Evolutionary conservation across 2,888 invertebrate species (phyloP), one percentile per base, ranked within the genome.

Genomic region (Erannis defoliaria): DNA sequence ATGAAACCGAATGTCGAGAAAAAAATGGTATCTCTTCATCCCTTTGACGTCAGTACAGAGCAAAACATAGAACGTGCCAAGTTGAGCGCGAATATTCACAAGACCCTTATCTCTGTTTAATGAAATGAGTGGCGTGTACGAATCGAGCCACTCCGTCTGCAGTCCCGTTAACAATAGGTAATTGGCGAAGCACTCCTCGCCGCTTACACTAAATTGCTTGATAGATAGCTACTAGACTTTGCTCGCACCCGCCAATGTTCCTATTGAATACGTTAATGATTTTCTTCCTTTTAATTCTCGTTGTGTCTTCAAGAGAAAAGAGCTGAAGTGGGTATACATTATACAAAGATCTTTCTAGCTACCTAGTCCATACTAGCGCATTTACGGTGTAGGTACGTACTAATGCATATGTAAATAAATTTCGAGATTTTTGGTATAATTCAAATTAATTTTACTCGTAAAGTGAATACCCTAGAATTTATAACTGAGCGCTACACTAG

Each of bases 81-180:
- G 81, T 82, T 78, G 82, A 76, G 78, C 78, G 81, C 74, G 77
- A 81, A 82, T 82, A 81, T 82, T 81, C 81, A 81, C 79, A 73
- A 83, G 85, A 81, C 85, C 86, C 86, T 86, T 87, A 86, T 87
- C 86, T 86, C 78, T 80, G 86, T 77, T 84, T 85, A 88, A 88
- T 88, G 87, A 85, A 86, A 88, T 87, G 86, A 86, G 80, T 85
- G 85, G 84, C 87, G 79, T 81, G 77, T 81, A 86, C 80, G 85
- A 85, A 88, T 86, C 80, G 81, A 72, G 76, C 73, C 77, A 73
- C 60, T 68, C 49, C 75, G 73, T 76, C 72, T 76, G 76, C 80
- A 77, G 77, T 76, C 77, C 75, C 74, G 76, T 79, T 81, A 80
- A 81, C 81, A 78, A 79, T 78, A 78, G 76, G 75, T 77, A 82